Evolutionary conservation across 2,113 vertebrate genomes (phyloP), one percentile per base, ranked within the genome.

Genomic region (Elaphurus davidianus): DNA sequence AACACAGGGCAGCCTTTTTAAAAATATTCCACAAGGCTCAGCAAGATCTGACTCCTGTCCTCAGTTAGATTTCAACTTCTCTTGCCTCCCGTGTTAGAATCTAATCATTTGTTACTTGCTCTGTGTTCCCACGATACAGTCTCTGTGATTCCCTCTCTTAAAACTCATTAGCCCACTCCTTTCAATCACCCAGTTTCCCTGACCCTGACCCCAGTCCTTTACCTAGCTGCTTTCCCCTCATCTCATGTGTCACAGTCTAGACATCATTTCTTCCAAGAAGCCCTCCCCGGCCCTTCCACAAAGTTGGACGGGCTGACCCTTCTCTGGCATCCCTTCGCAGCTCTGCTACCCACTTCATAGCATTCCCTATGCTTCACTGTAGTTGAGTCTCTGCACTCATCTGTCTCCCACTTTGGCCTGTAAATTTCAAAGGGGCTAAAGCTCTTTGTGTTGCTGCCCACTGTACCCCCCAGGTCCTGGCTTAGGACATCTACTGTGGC

Each of bases 191-290:
- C 54, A 81, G 40, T 62, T 71, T 74, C 36, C 57, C 36, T 43
- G 30, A 45, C 55, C 67, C 50, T 28, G 14, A 59, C 55, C 84
- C 8, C 33, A 84, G 71, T 36, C 43, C 36, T 78, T 27, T 11
- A 50, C 82, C 82, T 71, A 21, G 5, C 50, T 67, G 40, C 82
- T 40, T 88, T 19, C 25, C 47, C 45, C 36, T 91, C 78, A 45
- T 59, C 71, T 71, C 94, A 84, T 50, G 83, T 28, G 82, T 86
- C 47, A 74, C 5, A 59, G 94, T 94, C 92, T 96, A 95, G 96
- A 98, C 87, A 90, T 85, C 62, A 28, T 54, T 87, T 91, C 90
- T 95, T 93, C 87, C 96, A 90, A 84, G 78, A 96, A 81, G 43
- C 19, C 78, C 86, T 54, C 57, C 4, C 9, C 13, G 71, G 50